These are phyloP conservation scores for Uloborus plumipes DNA, from an alignment of 2,888 invertebrate genomes.

Conservation along the genomic window DNA sequence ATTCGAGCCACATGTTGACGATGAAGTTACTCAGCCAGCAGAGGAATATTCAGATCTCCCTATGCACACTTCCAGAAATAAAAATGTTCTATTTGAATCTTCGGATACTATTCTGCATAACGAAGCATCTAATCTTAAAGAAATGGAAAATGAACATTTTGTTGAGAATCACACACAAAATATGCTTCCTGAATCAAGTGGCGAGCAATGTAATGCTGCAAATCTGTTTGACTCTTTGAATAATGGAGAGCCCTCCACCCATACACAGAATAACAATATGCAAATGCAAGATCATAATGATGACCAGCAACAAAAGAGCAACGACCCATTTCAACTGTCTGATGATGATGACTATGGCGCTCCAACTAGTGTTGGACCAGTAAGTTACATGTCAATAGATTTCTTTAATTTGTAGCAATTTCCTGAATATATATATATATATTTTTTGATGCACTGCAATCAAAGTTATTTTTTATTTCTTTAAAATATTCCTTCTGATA, in stretches of 20 bases:
- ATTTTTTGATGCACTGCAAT: too few species aligned
- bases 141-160: neutral
- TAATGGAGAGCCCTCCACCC: neutral
- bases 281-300: slow-evolving; percentile 11
- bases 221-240: slow-evolving; percentile 32
- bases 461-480: too few species aligned
- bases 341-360: slow-evolving; percentile 65
- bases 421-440: too few species aligned
- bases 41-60: neutral
- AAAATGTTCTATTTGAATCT: neutral
- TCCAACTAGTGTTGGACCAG: slow-evolving; percentile 77
- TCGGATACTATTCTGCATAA: neutral
- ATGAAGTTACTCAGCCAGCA: neutral
- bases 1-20: neutral
- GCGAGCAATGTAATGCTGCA: neutral
- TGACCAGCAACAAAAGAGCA: neutral
- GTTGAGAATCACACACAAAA: neutral
- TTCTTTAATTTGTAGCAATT: too few species aligned
- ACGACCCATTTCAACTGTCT: slow-evolving; percentile 19
- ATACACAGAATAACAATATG: slow-evolving; percentile 1
- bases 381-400: slow-evolving; percentile 73
- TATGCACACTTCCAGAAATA: too few species aligned
- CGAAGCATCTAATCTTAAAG: neutral
- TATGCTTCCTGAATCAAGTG: neutral
- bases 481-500: too few species aligned